Evolutionary conservation across 1,140 invertebrate species (phyloP), one percentile per base, ranked within the genome.

Genomic region (Apis mellifera): DNA sequence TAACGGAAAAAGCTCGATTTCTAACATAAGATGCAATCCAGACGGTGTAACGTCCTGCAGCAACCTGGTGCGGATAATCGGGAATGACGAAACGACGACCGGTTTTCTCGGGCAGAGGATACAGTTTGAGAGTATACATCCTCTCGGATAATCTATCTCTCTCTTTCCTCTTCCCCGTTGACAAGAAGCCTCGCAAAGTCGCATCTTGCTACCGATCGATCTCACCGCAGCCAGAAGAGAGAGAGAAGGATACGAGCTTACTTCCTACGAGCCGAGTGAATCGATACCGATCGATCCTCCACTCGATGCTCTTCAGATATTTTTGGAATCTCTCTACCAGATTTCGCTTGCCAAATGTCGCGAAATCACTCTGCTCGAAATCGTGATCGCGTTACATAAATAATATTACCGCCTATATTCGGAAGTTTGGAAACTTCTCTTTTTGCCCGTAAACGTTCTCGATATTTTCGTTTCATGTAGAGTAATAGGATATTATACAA

Each of bases 61-160:
- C 71, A 74, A 79, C 71, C 71, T 81, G 76, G 75, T 83, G 75
- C 74, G 73, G 83, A 86, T 84, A 87, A 87, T 87, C 86, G 77
- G 77, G 77, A 42, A 87, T 87, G 86, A 87, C 85, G 86, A 87
- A 87, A 87, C 82, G 78, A 78, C 85, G 86, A 87, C 86, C 86
- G 85, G 86, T 87, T 86, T 86, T 87, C 86, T 84, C 82, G 57
- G 62, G 77, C 70, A 78, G 76, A 81, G 81, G 77, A 87, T 87
- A 84, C 81, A 75, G 68, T 84, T 83, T 50, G 57, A 84, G 69
- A 66, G 75, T 62, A 21, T 81, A 78, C 77, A 84, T 87, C 77
- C 77, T 84, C 72, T 84, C 71, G 73, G 86, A 86, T 80, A 42
- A 79, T 73, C 54, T 26, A 60, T 50, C 70, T 66, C 71, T 59